These are phyloP conservation scores for Venustaconcha ellipsiformis DNA, from an alignment of 1,140 invertebrate genomes.

Conservation along the genomic window DNA sequence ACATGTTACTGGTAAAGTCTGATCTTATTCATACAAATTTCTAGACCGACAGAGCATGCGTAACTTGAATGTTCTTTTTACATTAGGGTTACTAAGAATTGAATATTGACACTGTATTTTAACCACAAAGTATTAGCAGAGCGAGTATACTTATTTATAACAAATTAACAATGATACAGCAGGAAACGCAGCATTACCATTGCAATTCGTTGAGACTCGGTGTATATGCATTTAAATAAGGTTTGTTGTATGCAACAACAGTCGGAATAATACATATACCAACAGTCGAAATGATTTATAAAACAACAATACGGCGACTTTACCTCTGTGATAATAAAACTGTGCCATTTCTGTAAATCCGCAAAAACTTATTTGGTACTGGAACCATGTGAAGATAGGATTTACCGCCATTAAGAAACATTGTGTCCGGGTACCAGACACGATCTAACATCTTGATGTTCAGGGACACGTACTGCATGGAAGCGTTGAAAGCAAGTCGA, in stretches of 20 bases:
- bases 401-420: slow-evolving; percentile 69
- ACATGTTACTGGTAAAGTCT: too few relatives aligned
- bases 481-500: slow-evolving; percentile 54
- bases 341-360: slow-evolving; percentile 59
- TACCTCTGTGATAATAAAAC: slow-evolving; percentile 64
- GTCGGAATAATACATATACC: too few relatives aligned
- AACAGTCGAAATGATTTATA: neutral
- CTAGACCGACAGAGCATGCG: too few relatives aligned
- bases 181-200: too few relatives aligned
- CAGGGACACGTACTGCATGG: slow-evolving; percentile 45
- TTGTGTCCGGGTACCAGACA: slow-evolving; percentile 64
- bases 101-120: too few relatives aligned
- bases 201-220: neutral
- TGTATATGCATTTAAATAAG: neutral
- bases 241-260: neutral
- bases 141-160: too few relatives aligned
- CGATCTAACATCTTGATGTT: slow-evolving; percentile 56
- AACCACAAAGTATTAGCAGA: too few relatives aligned
- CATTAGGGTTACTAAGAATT: too few relatives aligned
- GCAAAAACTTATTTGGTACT: slow-evolving; percentile 66
- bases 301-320: neutral
- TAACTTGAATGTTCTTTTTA: too few relatives aligned
- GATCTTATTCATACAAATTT: too few relatives aligned
- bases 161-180: too few relatives aligned
- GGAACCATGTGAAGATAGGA: slow-evolving; percentile 69